Base-by-base conservation (phyloP, 92 coral and sea anemone species). In the Porites cylindrica region DNA sequence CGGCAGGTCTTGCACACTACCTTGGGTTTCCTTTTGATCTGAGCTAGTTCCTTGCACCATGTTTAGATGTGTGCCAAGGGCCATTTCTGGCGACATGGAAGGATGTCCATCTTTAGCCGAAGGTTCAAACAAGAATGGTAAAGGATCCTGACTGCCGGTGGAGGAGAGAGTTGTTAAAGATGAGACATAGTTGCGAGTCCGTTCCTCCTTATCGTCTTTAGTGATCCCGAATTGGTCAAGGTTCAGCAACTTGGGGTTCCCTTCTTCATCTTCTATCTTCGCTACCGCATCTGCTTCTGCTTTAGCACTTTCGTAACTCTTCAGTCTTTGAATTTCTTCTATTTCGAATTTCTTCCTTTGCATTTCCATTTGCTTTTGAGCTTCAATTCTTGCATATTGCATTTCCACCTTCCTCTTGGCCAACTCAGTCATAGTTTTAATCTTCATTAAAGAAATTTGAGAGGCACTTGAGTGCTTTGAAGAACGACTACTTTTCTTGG, bases 281-380 rank as follows among this genome's bases (percentile, higher is more conserved):
- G 53, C 51, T 62, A 83, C 23, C 21, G 85, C 92, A 29, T 83
- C 85, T 7, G 90, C n/a, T n/a, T n/a, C n/a, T n/a, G n/a, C 90
- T 32, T 85, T 85, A 32, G 70, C 93, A 18, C 82, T 85, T 80
- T 90, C 90, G 64, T 79, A 85, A 47, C 86, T 80, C 68, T 79
- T 90, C 52, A 82, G 14, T 61, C 77, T 63, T 74, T 85, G 79
- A 4, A 85, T 20, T 26, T 79, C 93, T 66, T 90, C 86, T 70
- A 90, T 75, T 63, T 89, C 89, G 12, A 76, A 77, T 72, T 65
- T 87, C 54, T 67, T 84, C 80, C 67, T 68, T 75, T 77, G 81
- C 77, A 85, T 85, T 76, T 90, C 88, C 85, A 85, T 52, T 56
- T 86, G 85, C 73, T 73, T 59, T 71, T 69, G 56, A 3, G 92